Conservation (phyloP, 2,113 vertebrate genomes). For the Aegithalos caudatus region DNA sequence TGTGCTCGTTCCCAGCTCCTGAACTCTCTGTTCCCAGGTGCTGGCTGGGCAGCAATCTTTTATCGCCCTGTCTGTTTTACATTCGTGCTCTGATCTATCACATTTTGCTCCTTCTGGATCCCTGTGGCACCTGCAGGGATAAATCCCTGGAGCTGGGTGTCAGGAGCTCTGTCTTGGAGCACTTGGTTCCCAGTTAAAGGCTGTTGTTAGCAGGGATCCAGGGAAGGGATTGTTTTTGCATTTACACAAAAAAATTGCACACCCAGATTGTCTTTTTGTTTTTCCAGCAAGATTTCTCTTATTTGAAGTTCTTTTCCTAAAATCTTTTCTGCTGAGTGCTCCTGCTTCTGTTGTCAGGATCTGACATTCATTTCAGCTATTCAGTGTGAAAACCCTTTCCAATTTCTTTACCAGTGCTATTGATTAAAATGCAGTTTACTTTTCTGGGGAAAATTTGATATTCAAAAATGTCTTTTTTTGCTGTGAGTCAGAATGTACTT, state of each 20-base stretch:
- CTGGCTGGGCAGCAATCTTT: neutral
- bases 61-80: neutral
- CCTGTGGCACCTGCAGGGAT: neutral
- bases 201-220: neutral
- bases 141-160: neutral
- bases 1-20: neutral
- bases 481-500: constrained; percentile 59
- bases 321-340: neutral
- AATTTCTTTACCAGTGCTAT: constrained; percentile 14
- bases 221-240: neutral
- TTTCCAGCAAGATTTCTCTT: neutral
- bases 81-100: neutral
- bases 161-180: neutral
- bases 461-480: constrained; percentile 36
- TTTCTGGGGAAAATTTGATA: constrained; percentile 42
- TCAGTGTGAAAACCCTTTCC: neutral
- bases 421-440: constrained; percentile 42
- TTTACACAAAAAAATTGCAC: neutral
- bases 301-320: neutral
- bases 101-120: neutral
- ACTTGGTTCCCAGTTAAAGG: neutral
- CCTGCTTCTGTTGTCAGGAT: neutral
- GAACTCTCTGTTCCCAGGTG: neutral
- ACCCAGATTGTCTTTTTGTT: neutral
- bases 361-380: neutral